Evolutionary conservation across 2,797 vertebrate species (phyloP), one percentile per base, ranked within the genome.

Genomic region (Lophius americanus): DNA sequence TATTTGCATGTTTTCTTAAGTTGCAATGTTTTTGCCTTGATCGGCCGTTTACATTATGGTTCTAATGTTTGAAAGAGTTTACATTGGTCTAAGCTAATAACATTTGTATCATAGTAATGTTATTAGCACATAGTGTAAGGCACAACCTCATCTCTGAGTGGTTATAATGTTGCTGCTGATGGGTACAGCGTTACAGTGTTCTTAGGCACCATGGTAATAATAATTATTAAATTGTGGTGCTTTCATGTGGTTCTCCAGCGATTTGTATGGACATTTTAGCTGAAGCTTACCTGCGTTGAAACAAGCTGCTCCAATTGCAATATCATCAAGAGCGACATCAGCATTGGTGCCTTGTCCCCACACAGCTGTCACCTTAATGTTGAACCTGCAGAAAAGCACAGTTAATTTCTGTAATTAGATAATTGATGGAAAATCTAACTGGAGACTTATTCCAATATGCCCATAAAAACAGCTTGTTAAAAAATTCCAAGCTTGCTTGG

Each of bases 251-350:
- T 8, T 42, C 43, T 8, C 9, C 6, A 35, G 4, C 2, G 4
- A 23, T 39, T 60, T 4, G 38, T 14, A 5, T 33, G 43, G 23
- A 2, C 11, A 33, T 10, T 9, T 58, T 6, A 58, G 12, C 41
- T 14, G 6, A 37, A 48, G 42, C 47, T 89, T 83, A 97, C 96
- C 95, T 2, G 91, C 79, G 56, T 78, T 64, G 68, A 95, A 96
- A 89, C 96, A 97, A 54, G 93, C 84, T 23, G 93, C 90, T 70
- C 94, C 94, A 60, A 97, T 81, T 0, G 95, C 92, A 55, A 96
- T 92, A 38, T 95, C 92, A 90, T 97, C 96, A 0, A 97, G 33
- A 48, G 95, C 95, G 11, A 97, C 81, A 73, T 95, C 94, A 66
- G 95, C 95, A 51, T 73, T 85, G 64, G 96, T 95, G 86, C 93